A percentile compares a stretch with the other conserved stretches of the same genome.
Evolutionary conservation across 2,888 invertebrate genomes (phyloP).

Genomic region (Oscheius sp.): DNA sequence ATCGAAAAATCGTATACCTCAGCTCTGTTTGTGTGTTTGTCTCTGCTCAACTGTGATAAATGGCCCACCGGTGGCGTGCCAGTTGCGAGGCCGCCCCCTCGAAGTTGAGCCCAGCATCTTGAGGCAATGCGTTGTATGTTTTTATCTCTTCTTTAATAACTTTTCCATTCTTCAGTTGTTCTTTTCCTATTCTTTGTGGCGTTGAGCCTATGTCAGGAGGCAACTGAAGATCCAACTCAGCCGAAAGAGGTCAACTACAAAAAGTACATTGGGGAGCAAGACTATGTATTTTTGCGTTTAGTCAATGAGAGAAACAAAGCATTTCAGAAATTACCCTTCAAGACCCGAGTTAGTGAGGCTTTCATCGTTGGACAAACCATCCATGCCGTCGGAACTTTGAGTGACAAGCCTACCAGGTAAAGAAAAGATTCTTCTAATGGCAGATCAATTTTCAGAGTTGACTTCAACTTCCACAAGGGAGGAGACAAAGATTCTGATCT

Average conservation of each 20-base stretch:
- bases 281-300: conserved; percentile 47
- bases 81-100: too few relatives aligned
- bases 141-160: not conserved
- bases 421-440: not conserved
- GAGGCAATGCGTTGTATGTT: conserved; percentile 4
- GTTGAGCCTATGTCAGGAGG: conserved; percentile 30
- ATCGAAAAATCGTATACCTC: too few relatives aligned
- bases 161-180: conserved; percentile 20
- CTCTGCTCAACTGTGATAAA: too few relatives aligned
- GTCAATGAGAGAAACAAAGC: not conserved
- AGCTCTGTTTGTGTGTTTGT: too few relatives aligned
- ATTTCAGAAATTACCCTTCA: conserved; percentile 68
- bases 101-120: too few relatives aligned
- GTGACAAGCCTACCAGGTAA: conserved; percentile 61
- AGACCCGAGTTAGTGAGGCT: conserved; percentile 67
- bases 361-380: conserved; percentile 68
- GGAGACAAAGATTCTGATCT: conserved; percentile 62
- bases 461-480: conserved; percentile 70
- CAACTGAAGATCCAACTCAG: conserved; percentile 37
- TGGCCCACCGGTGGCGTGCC: too few relatives aligned
- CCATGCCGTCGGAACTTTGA: conserved; percentile 66
- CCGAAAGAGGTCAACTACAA: conserved; percentile 60
- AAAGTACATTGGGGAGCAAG: conserved; percentile 65
- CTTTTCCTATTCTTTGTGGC: conserved; percentile 28
- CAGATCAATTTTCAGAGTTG: conserved; percentile 50